Base-by-base conservation (phyloP, 37 sponge, comb jelly and placozoan species). In the Theonella swinhoei region DNA sequence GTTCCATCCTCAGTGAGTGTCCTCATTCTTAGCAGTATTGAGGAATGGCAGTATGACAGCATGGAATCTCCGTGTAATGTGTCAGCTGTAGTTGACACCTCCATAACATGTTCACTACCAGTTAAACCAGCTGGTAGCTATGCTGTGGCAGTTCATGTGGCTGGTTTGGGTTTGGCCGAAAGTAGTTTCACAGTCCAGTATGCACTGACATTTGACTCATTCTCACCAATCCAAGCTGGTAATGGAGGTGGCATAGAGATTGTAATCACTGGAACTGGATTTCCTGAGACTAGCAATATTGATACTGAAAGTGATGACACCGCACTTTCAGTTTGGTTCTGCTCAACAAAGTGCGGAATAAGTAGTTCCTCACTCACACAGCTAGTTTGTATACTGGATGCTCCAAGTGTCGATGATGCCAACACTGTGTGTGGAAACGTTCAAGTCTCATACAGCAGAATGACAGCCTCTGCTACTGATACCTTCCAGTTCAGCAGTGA, bases 231-330 rank as follows among this genome's bases (percentile, higher is more conserved):
- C 7, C 24, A 63, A 9, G 63, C 74, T 62, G 96, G 96, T 25
- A 75, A 77, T 81, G 96, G 88, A 34, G 96, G 96, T 22, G 93
- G 93, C 0, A 37, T 92, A 7, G 35, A 19, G 8, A 34, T 95
- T 30, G 80, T 82, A 17, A 70, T 95, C 22, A 38, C 1, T 83
- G 96, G 96, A 17, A 42, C 17, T 36, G 90, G 90, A 31, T 92
- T 95, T 42, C 84, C 84, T 58, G 62, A 39, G 5, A 24, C 62
- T 3, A 22, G 20, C 22, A 40, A 29, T 11, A 39, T 19, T 38
- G 65, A 30, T 54, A 35, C 8, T 8, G 54, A 47, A 47, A 70
- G 81, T 80, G 58, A 54, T 39, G 7, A 65, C 62, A 59, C 71
- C 24, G 77, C 59, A 32, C 4, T 88, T 23, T 37, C 28, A 1